Conservation (phyloP, 2,113 vertebrate species). For the Triplophysa dalaica region DNA sequence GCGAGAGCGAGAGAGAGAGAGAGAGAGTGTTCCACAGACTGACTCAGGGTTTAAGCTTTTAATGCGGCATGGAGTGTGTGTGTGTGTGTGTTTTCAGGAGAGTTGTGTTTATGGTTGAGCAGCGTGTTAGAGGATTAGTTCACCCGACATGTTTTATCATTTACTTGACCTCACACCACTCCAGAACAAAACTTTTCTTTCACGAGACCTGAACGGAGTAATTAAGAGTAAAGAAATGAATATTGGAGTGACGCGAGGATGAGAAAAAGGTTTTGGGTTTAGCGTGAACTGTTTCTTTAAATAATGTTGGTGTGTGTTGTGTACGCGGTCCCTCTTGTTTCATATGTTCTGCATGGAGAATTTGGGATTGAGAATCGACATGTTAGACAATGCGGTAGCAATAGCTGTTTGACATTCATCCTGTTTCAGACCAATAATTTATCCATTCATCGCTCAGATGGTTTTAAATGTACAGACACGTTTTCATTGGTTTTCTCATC, state of each 20-base stretch:
- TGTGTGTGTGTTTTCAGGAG: conserved; percentile 16
- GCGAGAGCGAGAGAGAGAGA: not conserved
- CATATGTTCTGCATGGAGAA: not conserved
- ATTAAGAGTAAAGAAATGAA: too few species aligned
- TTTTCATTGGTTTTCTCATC: conserved; percentile 2
- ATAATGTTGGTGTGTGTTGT: not conserved
- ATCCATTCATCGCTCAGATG: conserved; percentile 44
- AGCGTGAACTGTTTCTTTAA: not conserved
- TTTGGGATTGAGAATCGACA: too few species aligned
- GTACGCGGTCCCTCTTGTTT: not conserved
- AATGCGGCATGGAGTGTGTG: conserved; percentile 49
- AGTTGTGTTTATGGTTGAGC: not conserved
- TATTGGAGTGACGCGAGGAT: too few species aligned
- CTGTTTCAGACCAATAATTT: conserved; percentile 30
- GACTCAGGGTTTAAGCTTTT: conserved; percentile 69
- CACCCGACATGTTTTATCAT: not conserved
- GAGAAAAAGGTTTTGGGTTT: too few species aligned
- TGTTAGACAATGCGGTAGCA: conserved; percentile 25
- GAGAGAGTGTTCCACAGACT: conserved; percentile 44
- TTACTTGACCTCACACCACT: too few species aligned
- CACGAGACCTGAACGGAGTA: too few species aligned
- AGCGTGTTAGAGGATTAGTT: not conserved
- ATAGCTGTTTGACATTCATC: conserved; percentile 38
- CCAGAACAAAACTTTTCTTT: too few species aligned
- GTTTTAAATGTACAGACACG: not conserved